A percentile compares a stretch with the other conserved stretches of the same genome.
These are phyloP conservation scores for Setipinna tenuifilis DNA, from an alignment of 2,797 vertebrate species.

Conservation along the genomic window DNA sequence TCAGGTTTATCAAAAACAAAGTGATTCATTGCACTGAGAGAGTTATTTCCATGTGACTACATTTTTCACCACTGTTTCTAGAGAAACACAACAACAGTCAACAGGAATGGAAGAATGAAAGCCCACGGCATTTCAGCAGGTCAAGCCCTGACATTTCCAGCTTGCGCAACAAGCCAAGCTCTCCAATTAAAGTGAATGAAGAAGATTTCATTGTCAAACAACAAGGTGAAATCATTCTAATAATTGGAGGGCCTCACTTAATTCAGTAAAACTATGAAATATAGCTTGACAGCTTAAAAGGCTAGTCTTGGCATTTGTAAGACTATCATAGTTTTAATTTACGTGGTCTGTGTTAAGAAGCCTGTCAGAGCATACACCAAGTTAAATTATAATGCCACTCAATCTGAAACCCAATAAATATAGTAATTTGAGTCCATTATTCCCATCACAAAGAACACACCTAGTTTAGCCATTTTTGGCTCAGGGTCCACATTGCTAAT, in stretches of 20 bases:
- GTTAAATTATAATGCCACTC: neutral
- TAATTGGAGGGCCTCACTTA: conserved; percentile 36
- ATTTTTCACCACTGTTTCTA: neutral
- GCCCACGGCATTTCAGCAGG: conserved; percentile 56
- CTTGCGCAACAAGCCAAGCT: conserved; percentile 50
- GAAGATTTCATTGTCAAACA: conserved; percentile 35
- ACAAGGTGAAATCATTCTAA: conserved; percentile 44
- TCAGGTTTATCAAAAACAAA: neutral
- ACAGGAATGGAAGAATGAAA: conserved; percentile 38
- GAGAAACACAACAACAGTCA: conserved; percentile 15
- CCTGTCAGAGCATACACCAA: neutral
- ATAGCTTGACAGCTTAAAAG: conserved; percentile 49
- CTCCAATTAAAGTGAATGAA: conserved; percentile 59
- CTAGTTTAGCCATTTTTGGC: neutral
- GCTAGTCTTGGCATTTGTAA: conserved; percentile 35
- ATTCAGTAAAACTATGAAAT: neutral
- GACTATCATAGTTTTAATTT: conserved; percentile 25
- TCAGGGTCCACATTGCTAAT: neutral
- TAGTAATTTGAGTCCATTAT: neutral
- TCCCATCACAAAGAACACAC: neutral
- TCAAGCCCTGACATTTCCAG: conserved; percentile 59
- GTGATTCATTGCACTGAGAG: neutral
- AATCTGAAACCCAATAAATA: neutral
- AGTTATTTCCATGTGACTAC: neutral
- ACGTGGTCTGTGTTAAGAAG: neutral